phyloP scores from a whole-genome alignment of 2,113 vertebrate genomes.

The Halichoeres trimaculatus region DNA sequence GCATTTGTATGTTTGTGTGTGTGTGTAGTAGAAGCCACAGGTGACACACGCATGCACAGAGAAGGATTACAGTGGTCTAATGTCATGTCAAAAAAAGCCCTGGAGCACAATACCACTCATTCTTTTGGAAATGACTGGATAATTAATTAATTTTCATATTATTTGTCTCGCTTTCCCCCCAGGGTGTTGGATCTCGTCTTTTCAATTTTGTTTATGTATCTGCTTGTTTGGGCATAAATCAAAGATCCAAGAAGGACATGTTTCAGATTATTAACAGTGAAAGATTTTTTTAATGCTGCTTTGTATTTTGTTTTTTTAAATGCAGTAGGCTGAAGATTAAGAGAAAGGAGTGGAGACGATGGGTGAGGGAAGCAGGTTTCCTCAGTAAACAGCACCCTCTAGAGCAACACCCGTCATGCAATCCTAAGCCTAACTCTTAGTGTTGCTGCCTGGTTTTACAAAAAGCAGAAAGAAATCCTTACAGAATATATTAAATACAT shows the following conservation, averaged over 20 bases:
- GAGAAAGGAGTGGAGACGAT: slow-evolving; percentile 4
- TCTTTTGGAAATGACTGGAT: neutral
- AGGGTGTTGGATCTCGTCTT: neutral
- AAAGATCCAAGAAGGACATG: neutral
- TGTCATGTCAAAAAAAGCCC: slow-evolving; percentile 48
- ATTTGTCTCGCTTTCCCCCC: neutral
- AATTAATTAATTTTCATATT: neutral
- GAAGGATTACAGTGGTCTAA: slow-evolving; percentile 50
- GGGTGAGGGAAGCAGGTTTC: slow-evolving; percentile 26
- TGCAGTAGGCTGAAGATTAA: neutral
- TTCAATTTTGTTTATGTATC: neutral
- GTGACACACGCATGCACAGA: slow-evolving; percentile 36
- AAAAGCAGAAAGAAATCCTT: neutral
- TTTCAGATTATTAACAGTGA: neutral
- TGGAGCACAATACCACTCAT: slow-evolving; percentile 59
- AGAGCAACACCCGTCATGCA: slow-evolving; percentile 52
- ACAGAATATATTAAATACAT: no score
- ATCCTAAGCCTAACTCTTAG: neutral
- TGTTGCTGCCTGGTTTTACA: neutral
- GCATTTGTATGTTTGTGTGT: slow-evolving; percentile 18
- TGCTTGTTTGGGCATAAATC: neutral
- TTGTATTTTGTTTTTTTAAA: neutral
- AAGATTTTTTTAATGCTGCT: neutral
- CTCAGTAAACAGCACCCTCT: slow-evolving; percentile 81
- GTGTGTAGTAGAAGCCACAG: slow-evolving; percentile 33